Conservation (phyloP, 2,113 vertebrate genomes). For the Leucopternis melanops region DNA sequence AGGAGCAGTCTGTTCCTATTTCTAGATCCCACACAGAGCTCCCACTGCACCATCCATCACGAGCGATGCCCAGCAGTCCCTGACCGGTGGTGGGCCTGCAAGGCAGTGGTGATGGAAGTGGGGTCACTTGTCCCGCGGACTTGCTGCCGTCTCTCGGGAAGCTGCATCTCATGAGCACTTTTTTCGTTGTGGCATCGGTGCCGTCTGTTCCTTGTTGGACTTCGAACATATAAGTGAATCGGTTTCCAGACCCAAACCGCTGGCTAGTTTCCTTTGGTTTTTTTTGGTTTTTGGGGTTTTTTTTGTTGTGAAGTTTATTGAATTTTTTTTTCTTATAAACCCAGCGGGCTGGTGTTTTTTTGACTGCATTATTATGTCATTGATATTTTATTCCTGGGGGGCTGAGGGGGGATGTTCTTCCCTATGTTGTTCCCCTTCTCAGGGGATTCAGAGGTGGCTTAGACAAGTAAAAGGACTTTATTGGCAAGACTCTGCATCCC, state of each 20-base stretch:
- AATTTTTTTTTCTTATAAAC: conserved; percentile 7
- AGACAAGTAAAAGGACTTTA: background rate
- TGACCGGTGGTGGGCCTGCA: accelerated
- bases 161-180: conserved; percentile 26
- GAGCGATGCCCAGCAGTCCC: background rate
- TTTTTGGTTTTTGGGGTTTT: background rate
- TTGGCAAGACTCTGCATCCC: conserved; percentile 2
- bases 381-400: conserved; percentile 30
- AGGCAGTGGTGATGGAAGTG: background rate
- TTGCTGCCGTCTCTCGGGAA: background rate
- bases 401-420: background rate
- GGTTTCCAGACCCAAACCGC: conserved; percentile 45
- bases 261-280: conserved; percentile 10
- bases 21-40: background rate
- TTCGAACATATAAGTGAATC: background rate
- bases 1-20: background rate
- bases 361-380: conserved; percentile 17
- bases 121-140: background rate
- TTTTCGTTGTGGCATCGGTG: background rate
- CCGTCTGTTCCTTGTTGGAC: background rate
- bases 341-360: conserved; percentile 74
- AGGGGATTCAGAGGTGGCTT: conserved; percentile 38
- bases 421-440: conserved; percentile 23
- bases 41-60: accelerated
- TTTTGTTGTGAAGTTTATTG: conserved; percentile 15